Evolutionary conservation across 2,113 vertebrate genomes (phyloP).

Genomic region (Oryzias woworae): DNA sequence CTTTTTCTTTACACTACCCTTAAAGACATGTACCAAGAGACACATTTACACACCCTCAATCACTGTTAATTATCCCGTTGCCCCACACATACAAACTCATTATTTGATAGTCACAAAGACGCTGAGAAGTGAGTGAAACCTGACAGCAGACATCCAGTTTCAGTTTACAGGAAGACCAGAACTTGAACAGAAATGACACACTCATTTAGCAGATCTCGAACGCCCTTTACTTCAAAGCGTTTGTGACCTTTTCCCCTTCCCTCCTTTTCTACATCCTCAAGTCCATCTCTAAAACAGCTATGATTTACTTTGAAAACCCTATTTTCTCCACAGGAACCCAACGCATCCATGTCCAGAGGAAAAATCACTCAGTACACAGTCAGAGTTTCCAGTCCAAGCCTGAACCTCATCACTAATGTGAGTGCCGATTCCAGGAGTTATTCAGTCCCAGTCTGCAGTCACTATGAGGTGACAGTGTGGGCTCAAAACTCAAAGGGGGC

Average conservation of each 20-base stretch:
- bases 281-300: neutral
- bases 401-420: neutral
- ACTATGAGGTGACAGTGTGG: conserved; percentile 63
- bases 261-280: neutral
- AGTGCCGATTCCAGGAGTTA: neutral
- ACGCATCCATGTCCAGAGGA: conserved; percentile 60
- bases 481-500: conserved; percentile 71
- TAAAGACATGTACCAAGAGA: neutral
- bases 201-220: conserved; percentile 8
- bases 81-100: conserved; percentile 8
- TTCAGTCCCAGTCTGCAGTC: conserved; percentile 25
- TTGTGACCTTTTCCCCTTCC: conserved; percentile 6
- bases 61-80: conserved; percentile 1
- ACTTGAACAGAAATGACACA: conserved; percentile 69
- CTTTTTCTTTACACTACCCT: conserved; percentile 17
- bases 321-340: conserved; percentile 53
- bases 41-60: conserved; percentile 12
- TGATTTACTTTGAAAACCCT: neutral
- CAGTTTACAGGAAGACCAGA: conserved; percentile 71
- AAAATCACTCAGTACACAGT: conserved; percentile 63
- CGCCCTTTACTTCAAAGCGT: neutral
- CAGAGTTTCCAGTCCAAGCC: conserved; percentile 12
- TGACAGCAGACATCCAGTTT: conserved; percentile 59
- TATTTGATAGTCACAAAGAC: conserved; percentile 19
- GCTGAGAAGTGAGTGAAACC: conserved; percentile 61